Evolutionary conservation across 2,888 invertebrate species (phyloP).

Genomic region (Pandemis heparana): DNA sequence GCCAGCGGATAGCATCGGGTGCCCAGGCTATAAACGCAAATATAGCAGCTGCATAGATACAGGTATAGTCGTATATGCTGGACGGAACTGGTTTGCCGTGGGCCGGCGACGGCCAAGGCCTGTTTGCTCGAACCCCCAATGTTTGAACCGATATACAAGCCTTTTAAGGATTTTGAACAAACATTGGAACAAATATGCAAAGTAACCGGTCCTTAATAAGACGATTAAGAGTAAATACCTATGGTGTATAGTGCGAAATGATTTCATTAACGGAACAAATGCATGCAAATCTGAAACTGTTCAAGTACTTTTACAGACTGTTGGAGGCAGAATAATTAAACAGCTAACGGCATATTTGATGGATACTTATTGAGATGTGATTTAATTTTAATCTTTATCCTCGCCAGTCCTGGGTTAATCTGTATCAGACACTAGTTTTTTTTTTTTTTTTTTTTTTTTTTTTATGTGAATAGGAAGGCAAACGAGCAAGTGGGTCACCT

Average conservation of each 20-base stretch:
- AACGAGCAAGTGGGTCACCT: too few relatives aligned
- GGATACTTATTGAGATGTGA: not conserved
- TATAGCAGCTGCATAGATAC: conserved; percentile 31
- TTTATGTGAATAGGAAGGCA: too few relatives aligned
- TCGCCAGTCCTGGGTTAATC: not conserved
- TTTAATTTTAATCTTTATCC: not conserved
- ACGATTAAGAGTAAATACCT: conserved; percentile 31
- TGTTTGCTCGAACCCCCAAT: conserved; percentile 19
- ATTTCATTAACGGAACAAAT: conserved; percentile 38
- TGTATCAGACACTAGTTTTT: too few relatives aligned
- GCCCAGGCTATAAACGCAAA: conserved; percentile 32
- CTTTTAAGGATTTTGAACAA: conserved; percentile 17
- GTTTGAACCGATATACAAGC: conserved; percentile 22
- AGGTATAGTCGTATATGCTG: conserved; percentile 7
- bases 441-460: too few relatives aligned
- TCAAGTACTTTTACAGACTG: conserved; percentile 10
- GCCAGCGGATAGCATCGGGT: conserved; percentile 29
- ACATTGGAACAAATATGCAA: conserved; percentile 36
- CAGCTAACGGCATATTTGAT: not conserved
- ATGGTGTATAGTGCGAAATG: conserved; percentile 24
- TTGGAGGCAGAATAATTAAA: not conserved
- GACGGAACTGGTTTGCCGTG: conserved; percentile 39
- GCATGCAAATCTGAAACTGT: conserved; percentile 3
- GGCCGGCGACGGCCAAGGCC: conserved; percentile 32
- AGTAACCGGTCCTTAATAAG: conserved; percentile 34